Base-by-base conservation (phyloP, 2,113 vertebrate genomes). In the Crotalus horridus region DNA sequence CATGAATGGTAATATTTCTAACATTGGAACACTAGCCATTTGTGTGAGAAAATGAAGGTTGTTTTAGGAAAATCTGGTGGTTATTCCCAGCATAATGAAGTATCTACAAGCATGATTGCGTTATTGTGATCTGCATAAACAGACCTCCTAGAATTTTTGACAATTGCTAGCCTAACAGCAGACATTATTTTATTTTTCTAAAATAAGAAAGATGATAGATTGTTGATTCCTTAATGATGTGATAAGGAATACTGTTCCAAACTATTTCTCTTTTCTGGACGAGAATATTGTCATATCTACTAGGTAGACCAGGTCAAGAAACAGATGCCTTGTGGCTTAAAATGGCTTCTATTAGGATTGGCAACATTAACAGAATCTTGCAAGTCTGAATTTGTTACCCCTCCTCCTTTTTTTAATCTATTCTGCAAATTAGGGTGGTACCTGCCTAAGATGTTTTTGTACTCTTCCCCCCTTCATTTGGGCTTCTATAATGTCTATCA, bases 1-100 rank as follows among this genome's bases (percentile, higher is more conserved):
- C 90, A 59, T 89, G 93, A 93, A 61, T n/a, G n/a, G 43, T 58
- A 61, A 61, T 69, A 91, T 46, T 53, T 61, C 86, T 61, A 26
- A 59, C 9, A 23, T 61, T 61, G n/a, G 23, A 91, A 91, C 86
- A 54, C 87, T 85, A 69, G 10, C 64, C 69, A 48, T 61, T 85
- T 91, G 87, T 91, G 20, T 21, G 55, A 59, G 87, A 69, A 93
- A 51, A 48, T 12, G 64, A 85, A 91, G n/a, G 90, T 58, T 89
- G 46, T 93, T 91, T 89, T 15, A 26, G 20, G 46, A 61, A 85
- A 85, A 74, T 29, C 51, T 58, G 23, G 39, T 86, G 55, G 88
- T 17, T 56, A 86, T 85, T 58, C 55, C 88, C 74, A 46, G 55
- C 43, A 53, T 55, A 89, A 46, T 48, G 64, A 91, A 89, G 46